phyloP scores from a whole-genome alignment of 2,797 vertebrate species.

The Gadopsis bispinosus region DNA sequence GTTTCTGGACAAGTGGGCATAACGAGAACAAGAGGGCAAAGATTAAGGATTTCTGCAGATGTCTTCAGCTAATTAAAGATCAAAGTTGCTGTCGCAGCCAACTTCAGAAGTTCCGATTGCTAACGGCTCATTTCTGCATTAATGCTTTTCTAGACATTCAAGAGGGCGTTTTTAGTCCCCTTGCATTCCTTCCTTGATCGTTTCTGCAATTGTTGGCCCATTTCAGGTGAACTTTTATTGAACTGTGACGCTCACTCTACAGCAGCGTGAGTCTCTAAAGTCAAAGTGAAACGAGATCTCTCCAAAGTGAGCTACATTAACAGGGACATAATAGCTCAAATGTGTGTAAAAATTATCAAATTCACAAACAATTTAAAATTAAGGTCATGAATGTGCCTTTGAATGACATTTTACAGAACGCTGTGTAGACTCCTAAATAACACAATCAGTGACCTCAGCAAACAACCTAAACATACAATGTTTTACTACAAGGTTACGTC shows the following conservation, averaged over 20 bases:
- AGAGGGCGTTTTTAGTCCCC: too few relatives aligned
- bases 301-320: too few relatives aligned
- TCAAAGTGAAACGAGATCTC: too few relatives aligned
- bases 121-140: background rate
- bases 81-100: constrained; percentile 26
- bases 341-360: too few relatives aligned
- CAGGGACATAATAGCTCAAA: too few relatives aligned
- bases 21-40: constrained; percentile 54
- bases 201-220: background rate
- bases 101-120: constrained; percentile 45
- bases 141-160: background rate
- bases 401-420: too few relatives aligned
- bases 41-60: constrained; percentile 47
- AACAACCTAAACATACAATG: too few relatives aligned
- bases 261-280: background rate
- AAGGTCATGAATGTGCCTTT: too few relatives aligned
- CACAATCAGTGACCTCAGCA: too few relatives aligned
- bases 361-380: too few relatives aligned
- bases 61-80: constrained; percentile 67
- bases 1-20: constrained; percentile 16
- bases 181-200: background rate
- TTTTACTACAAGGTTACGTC: too few relatives aligned
- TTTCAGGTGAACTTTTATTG: constrained; percentile 23
- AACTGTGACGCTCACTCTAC: background rate
- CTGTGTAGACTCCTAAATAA: too few relatives aligned